These are phyloP conservation scores for Ochropleura leucogaster DNA, from an alignment of 2,888 invertebrate species.

Conservation along the genomic window DNA sequence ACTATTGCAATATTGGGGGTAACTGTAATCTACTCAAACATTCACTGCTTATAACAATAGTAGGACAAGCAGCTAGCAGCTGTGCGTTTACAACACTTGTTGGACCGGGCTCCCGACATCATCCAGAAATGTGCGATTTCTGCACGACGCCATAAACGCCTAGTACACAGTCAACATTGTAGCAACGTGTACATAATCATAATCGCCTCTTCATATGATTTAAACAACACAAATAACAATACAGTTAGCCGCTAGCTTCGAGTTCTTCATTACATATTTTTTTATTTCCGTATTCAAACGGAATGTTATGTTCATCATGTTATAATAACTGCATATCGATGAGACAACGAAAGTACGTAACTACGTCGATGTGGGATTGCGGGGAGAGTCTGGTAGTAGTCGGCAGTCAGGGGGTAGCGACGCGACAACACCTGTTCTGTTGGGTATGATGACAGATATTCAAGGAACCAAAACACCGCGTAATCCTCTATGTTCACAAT, in stretches of 20 bases:
- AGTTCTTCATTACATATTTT: constrained; percentile 34
- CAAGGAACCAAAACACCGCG: constrained; percentile 13
- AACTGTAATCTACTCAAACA: constrained; percentile 31
- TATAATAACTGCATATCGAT: constrained; percentile 49
- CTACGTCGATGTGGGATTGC: constrained; percentile 8
- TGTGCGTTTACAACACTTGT: not conserved
- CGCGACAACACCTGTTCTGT: constrained; percentile 7
- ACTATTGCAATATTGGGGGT: not conserved
- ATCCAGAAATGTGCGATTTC: not conserved
- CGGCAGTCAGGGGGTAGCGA: not conserved
- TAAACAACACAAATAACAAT: constrained; percentile 13
- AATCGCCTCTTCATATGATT: not conserved
- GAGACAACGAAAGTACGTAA: constrained; percentile 59
- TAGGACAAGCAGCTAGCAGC: constrained; percentile 32
- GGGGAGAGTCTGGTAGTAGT: constrained; percentile 5
- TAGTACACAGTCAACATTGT: not conserved
- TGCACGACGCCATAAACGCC: not conserved
- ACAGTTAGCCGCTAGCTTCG: constrained; percentile 33
- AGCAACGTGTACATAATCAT: not conserved
- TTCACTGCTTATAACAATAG: constrained; percentile 32
- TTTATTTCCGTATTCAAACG: constrained; percentile 59
- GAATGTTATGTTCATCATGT: constrained; percentile 58
- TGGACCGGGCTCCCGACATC: not conserved
- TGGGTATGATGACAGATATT: constrained; percentile 4
- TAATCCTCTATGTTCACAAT: constrained; percentile 28